Base-by-base conservation (phyloP, 1,140 invertebrate genomes). In the Drusus annulatus region DNA sequence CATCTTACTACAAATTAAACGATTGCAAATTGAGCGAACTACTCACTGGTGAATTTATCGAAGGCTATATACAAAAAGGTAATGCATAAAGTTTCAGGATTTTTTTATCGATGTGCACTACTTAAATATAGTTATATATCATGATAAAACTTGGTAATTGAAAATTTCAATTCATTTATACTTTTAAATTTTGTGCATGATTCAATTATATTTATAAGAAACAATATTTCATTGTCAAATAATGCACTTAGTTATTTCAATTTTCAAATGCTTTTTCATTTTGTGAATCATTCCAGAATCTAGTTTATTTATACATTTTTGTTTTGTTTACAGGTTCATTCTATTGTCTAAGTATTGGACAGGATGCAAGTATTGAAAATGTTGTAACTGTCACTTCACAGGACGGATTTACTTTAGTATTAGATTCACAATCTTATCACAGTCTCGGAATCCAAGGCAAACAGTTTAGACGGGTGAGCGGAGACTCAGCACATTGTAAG, bases 1-100 rank as follows among this genome's bases (percentile, higher is more conserved):
- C 86, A 80, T 90, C 91, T 82, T 92, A 92, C 85, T 93, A 93
- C 85, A 89, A 88, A 85, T 71, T 92, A 65, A 84, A 85, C 28
- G 84, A 85, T 60, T 77, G 93, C 13, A 84, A 82, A 36, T 79
- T 88, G 10, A 85, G 80, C 28, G 88, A 91, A 80, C 85, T 93
- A 3, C 71, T 91, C 50, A 86, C 88, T 36, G 86, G 87, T 79
- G 86, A 90, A 76, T 92, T 93, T 84, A 87, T 93, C 36, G 86
- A 90, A 74, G 88, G 87, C 73, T 92, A 91, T 84, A 84, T 91
- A 3, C 82, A 85, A 71, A 82, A 76, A 81, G 85, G 85, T 84
- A 83, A 80, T 56, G 54, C n/a, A 56, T 17, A 17, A 17, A 56
- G 5, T 10, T 56, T 17, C n/a, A 56, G 16, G 5, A 56, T 17